phyloP scores from a whole-genome alignment of 2,888 invertebrate species.

The Orthosia cruda region DNA sequence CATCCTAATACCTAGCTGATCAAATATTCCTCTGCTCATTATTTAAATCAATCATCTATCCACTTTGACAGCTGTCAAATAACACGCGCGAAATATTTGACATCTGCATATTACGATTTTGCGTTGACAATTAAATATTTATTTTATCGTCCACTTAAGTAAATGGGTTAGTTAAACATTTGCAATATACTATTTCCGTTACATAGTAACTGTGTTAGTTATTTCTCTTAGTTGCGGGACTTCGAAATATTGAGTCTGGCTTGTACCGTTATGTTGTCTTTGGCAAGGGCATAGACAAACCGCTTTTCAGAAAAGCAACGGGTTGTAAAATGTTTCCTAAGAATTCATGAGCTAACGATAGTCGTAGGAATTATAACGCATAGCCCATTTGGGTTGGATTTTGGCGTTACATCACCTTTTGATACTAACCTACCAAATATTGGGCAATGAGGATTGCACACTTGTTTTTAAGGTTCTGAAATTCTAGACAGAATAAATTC shows the following conservation, averaged over 20 bases:
- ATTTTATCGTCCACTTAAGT: slow-evolving; percentile 47
- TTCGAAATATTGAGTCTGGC: slow-evolving; percentile 29
- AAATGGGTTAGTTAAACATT: slow-evolving; percentile 45
- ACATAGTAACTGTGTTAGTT: slow-evolving; percentile 31
- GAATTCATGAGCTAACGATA: too few species aligned
- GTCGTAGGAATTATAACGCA: too few species aligned
- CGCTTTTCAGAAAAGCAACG: slow-evolving; percentile 13
- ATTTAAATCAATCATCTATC: slow-evolving; percentile 10
- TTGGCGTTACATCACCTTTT: too few species aligned
- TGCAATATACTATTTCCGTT: slow-evolving; percentile 48
- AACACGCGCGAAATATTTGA: slow-evolving; percentile 59
- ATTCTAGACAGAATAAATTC: too few species aligned
- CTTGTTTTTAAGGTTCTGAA: too few species aligned
- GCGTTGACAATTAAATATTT: slow-evolving; percentile 52
- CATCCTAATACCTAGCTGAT: slow-evolving; percentile 21
- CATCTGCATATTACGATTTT: slow-evolving; percentile 43
- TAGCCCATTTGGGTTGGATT: too few species aligned
- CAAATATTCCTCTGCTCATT: slow-evolving; percentile 21
- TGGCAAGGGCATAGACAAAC: slow-evolving; percentile 31
- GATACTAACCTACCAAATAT: too few species aligned
- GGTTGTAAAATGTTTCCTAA: slow-evolving; percentile 20
- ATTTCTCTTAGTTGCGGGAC: slow-evolving; percentile 43
- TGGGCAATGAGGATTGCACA: too few species aligned
- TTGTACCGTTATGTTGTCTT: slow-evolving; percentile 39
- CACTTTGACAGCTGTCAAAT: slow-evolving; percentile 62